These are phyloP conservation scores for Ovis aries DNA, from an alignment of 2,113 vertebrate species.

Conservation along the genomic window ARS-UI_Ramb_v3.0 NC_056070.1:45869001-45869500, in stretches of 20 bases:
- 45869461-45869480: too few species aligned
- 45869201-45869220: background rate
- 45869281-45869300: accelerated
- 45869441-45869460: background rate
- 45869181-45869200: background rate
- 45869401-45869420: background rate
- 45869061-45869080: background rate
- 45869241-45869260: background rate
- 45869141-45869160: background rate
- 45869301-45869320: background rate
- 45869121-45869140: background rate
- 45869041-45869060: background rate
- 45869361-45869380: background rate
- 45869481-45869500: too few species aligned
- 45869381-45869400: background rate
- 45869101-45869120: background rate
- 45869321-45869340: background rate
- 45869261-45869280: background rate
- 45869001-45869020: accelerated
- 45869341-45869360: background rate
- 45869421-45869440: background rate
- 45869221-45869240: background rate
- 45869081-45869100: background rate
- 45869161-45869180: background rate
- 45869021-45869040: background rate